Percentiles rank a stretch among this genome's conserved stretches.
These are phyloP conservation scores for Antheraea mylitta DNA, from an alignment of 1,140 invertebrate genomes.

Conservation along the genomic window DNA sequence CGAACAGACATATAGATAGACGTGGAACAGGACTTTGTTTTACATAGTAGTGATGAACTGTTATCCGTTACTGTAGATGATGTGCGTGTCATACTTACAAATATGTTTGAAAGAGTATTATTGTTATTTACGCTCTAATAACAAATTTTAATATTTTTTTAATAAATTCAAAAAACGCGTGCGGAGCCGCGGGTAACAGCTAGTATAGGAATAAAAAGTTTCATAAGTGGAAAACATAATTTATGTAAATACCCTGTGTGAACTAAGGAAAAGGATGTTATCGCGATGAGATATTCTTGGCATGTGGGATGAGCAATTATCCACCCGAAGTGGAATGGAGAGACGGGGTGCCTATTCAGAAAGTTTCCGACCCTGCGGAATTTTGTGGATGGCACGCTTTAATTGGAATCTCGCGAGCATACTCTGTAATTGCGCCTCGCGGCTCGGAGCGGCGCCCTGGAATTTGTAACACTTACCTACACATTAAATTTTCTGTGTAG, in stretches of 20 bases:
- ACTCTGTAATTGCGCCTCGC: conserved; percentile 65
- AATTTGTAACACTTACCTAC: conserved; percentile 18
- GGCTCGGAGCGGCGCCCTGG: conserved; percentile 10
- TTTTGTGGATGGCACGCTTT: conserved; percentile 73
- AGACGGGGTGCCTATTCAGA: conserved; percentile 21
- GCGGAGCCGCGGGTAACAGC: too few relatives aligned
- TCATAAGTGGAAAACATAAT: background rate
- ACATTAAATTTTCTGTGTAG: background rate
- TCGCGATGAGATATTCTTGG: conserved; percentile 52
- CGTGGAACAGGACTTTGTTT: too few relatives aligned
- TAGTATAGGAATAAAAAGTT: background rate
- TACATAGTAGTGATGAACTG: too few relatives aligned
- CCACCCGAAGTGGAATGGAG: conserved; percentile 30
- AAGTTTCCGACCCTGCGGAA: conserved; percentile 60
- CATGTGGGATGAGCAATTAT: conserved; percentile 58
- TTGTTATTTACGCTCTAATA: too few relatives aligned
- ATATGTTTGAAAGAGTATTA: too few relatives aligned
- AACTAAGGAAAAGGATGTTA: conserved; percentile 39
- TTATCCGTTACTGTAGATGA: too few relatives aligned
- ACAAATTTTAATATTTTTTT: too few relatives aligned
- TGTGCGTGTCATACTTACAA: too few relatives aligned
- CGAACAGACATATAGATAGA: too few relatives aligned
- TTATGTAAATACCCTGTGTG: background rate
- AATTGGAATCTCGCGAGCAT: conserved; percentile 71
- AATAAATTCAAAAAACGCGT: too few relatives aligned